phyloP scores from a whole-genome alignment of 2,888 invertebrate species.

The Trisateles emortualis region DNA sequence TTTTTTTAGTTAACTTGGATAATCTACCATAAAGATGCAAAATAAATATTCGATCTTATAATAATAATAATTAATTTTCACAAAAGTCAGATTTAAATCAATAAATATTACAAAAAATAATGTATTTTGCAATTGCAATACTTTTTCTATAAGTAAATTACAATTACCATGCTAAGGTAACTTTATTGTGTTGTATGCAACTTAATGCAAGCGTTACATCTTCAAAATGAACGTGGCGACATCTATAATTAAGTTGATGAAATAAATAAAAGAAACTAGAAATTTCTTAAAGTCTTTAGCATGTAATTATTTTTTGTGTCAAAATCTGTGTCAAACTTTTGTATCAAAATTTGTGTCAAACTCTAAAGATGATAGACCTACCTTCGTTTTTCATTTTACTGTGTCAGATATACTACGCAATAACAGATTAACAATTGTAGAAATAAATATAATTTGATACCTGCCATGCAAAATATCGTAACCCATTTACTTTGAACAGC shows the following conservation, averaged over 20 bases:
- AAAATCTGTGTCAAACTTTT: too few species aligned
- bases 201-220: conserved; percentile 19
- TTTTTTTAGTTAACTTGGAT: conserved; percentile 16
- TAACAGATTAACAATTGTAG: too few species aligned
- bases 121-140: conserved; percentile 27
- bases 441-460: too few species aligned
- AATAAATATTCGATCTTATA: conserved; percentile 41
- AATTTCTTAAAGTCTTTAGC: background rate
- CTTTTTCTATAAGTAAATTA: conserved; percentile 29
- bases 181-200: conserved; percentile 38
- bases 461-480: too few species aligned
- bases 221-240: conserved; percentile 26
- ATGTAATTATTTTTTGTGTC: background rate
- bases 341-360: too few species aligned
- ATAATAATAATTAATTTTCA: conserved; percentile 31
- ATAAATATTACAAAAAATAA: conserved; percentile 30
- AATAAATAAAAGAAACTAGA: conserved; percentile 1
- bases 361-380: too few species aligned
- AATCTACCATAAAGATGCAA: conserved; percentile 23
- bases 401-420: too few species aligned
- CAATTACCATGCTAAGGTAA: conserved; percentile 49
- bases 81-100: conserved; percentile 33
- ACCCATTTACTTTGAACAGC: too few species aligned
- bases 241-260: conserved; percentile 20
- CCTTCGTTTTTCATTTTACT: too few species aligned